Base-by-base conservation (phyloP, 2,797 vertebrate genomes). In the Gymnothorax javanicus region DNA sequence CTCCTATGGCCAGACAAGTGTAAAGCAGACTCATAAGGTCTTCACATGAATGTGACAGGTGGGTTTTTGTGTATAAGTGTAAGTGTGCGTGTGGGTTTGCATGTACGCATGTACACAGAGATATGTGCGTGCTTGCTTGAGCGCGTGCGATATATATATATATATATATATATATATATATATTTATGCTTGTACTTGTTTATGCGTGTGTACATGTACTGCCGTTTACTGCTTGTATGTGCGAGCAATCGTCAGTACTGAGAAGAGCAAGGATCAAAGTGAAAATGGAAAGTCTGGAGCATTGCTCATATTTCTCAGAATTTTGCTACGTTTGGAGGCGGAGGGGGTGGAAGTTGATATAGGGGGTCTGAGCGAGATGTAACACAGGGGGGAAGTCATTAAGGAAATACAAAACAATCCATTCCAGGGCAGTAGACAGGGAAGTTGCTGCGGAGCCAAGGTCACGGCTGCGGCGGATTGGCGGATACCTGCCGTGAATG, bases 351-450 rank as follows among this genome's bases (percentile, higher is more conserved):
- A 50, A 43, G 73, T 15, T 11, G 27, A 50, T 7, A 12, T 43
- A 43, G 15, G 2, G 73, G 43, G 50, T n/a, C 62, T 67, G 62
- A 23, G 50, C 7, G 5, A 20, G 75, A 54, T 23, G 15, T 54
- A 79, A 79, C 83, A 64, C 57, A 15, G 83, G 17, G 59, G 57
- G 33, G 43, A 62, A 64, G 83, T 64, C 64, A 84, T 84, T 84
- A 84, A 84, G 57, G 58, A 84, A 84, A 84, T 84, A 60, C 83
- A 84, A 50, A 33, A 84, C 83, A 64, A 84, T 84, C 83, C 83
- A 84, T 84, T 84, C 60, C 20, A 7, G 60, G 27, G 83, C 83
- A 6, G 73, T n/a, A 83, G 56, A 27, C 82, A 69, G 62, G 83
- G 15, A 69, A n/a, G 12, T 27, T 3, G 6, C 43, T n/a, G 43